phyloP scores from a whole-genome alignment of 2,888 invertebrate genomes.

The Dendrolimus houi region DNA sequence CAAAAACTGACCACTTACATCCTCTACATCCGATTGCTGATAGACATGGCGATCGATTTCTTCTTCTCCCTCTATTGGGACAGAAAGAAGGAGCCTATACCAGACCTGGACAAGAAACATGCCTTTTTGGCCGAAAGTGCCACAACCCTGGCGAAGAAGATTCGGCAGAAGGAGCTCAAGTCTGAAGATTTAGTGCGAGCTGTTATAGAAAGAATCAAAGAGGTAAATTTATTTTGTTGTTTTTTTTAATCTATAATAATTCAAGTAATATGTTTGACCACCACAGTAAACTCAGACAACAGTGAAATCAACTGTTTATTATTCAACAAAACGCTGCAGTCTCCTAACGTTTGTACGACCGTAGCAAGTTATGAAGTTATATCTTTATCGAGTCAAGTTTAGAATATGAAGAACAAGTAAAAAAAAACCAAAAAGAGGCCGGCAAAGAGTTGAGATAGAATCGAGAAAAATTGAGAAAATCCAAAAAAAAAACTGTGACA shows the following conservation, averaged over 20 bases:
- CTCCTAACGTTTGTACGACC: too few species aligned
- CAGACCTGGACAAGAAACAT: constrained; percentile 49
- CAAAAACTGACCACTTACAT: constrained; percentile 25
- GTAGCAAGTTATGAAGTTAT: too few species aligned
- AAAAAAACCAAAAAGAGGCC: too few species aligned
- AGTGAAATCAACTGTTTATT: too few species aligned
- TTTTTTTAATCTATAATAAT: not conserved
- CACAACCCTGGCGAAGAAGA: constrained; percentile 79
- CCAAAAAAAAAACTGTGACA: too few species aligned
- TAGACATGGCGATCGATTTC: constrained; percentile 54
- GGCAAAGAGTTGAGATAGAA: too few species aligned
- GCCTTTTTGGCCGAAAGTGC: constrained; percentile 77
- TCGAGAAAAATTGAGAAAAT: too few species aligned
- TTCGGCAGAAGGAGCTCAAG: constrained; percentile 78
- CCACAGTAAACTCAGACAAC: too few species aligned
- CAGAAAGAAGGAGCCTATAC: constrained; percentile 37
- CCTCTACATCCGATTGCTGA: constrained; percentile 33
- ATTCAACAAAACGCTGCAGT: too few species aligned
- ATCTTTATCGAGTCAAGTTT: too few species aligned
- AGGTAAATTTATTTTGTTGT: constrained; percentile 51
- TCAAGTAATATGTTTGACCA: too few species aligned
- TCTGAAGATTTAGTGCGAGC: constrained; percentile 83
- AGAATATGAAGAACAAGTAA: too few species aligned
- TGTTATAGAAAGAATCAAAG: constrained; percentile 85
- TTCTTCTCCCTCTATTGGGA: constrained; percentile 61